Conservation (phyloP, 2,888 invertebrate species). For the Tetragonula carbonaria region DNA sequence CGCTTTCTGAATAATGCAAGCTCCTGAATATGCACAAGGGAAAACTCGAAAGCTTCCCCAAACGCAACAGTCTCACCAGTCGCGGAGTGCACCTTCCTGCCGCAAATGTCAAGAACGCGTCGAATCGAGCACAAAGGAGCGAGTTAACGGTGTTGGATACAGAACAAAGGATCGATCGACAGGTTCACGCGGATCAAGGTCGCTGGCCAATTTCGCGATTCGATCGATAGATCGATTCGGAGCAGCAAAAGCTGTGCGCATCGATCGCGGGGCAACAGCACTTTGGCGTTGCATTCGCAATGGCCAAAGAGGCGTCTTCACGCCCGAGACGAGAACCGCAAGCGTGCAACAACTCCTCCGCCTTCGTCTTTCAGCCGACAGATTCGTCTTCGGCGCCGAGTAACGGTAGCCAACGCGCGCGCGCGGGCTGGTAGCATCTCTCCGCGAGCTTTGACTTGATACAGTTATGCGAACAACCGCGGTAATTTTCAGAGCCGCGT, state of each 20-base stretch:
- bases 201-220: slow-evolving; percentile 42
- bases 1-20: not conserved
- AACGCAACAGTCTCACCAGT: not conserved
- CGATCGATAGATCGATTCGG: not conserved
- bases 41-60: not conserved
- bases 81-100: slow-evolving; percentile 3
- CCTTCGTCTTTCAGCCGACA: not conserved
- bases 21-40: not conserved
- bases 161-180: slow-evolving; percentile 45
- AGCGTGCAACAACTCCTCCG: not conserved
- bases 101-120: slow-evolving; percentile 38
- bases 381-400: slow-evolving; percentile 34
- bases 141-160: slow-evolving; percentile 40
- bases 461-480: slow-evolving; percentile 57
- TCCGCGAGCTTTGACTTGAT: slow-evolving; percentile 45
- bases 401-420: slow-evolving; percentile 64
- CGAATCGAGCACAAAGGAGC: slow-evolving; percentile 23
- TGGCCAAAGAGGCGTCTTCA: slow-evolving; percentile 44
- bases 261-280: slow-evolving; percentile 14
- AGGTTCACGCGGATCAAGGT: slow-evolving; percentile 45
- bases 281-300: slow-evolving; percentile 40
- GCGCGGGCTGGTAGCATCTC: slow-evolving; percentile 17
- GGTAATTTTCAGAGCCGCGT: slow-evolving; percentile 40
- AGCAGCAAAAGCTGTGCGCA: too few relatives aligned
- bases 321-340: slow-evolving; percentile 61